A percentile compares a stretch with the other conserved stretches of the same genome.
These are phyloP conservation scores for Drosophila demipolita DNA, from an alignment of 2,888 invertebrate species.

Conservation along the genomic window DNA sequence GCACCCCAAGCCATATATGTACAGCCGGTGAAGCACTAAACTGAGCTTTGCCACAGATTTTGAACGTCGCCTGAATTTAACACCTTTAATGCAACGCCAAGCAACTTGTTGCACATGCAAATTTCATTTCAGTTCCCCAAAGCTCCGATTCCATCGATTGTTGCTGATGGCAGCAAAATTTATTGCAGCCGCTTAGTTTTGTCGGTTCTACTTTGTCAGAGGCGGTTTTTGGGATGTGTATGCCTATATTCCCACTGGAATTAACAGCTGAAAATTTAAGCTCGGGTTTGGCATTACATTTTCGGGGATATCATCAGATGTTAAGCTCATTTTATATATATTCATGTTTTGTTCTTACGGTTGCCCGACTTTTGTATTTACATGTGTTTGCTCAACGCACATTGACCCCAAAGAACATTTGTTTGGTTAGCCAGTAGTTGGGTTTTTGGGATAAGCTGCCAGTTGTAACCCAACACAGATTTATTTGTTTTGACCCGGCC, in stretches of 20 bases:
- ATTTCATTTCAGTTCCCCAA: conserved; percentile 13
- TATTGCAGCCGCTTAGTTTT: conserved; percentile 44
- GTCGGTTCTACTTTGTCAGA: conserved; percentile 17
- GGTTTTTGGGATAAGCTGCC: conserved; percentile 29
- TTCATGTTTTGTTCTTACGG: conserved; percentile 57
- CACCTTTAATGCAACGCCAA: conserved; percentile 58
- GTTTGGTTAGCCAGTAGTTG: conserved; percentile 58
- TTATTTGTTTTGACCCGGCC: conserved; percentile 55
- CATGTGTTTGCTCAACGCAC: conserved; percentile 61
- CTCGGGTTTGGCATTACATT: conserved; percentile 48
- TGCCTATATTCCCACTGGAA: conserved; percentile 17
- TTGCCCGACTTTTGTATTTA: conserved; percentile 56
- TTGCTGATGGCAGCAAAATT: conserved; percentile 43
- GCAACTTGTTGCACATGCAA: conserved; percentile 58
- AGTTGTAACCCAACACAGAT: conserved; percentile 67
- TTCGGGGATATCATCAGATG: conserved; percentile 46
- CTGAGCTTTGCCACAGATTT: conserved; percentile 40
- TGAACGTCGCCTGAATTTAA: conserved; percentile 58
- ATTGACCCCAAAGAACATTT: conserved; percentile 67
- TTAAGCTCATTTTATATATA: conserved; percentile 70
- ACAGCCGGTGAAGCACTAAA: conserved; percentile 12
- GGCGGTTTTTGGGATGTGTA: conserved; percentile 3
- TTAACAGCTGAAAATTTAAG: conserved; percentile 47
- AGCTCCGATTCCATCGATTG: conserved; percentile 32
- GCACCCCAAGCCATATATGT: not conserved